A percentile compares a stretch with the other conserved stretches of the same genome.
phyloP scores from a whole-genome alignment of 2,888 invertebrate species.

The Calephelis perditalis region DNA sequence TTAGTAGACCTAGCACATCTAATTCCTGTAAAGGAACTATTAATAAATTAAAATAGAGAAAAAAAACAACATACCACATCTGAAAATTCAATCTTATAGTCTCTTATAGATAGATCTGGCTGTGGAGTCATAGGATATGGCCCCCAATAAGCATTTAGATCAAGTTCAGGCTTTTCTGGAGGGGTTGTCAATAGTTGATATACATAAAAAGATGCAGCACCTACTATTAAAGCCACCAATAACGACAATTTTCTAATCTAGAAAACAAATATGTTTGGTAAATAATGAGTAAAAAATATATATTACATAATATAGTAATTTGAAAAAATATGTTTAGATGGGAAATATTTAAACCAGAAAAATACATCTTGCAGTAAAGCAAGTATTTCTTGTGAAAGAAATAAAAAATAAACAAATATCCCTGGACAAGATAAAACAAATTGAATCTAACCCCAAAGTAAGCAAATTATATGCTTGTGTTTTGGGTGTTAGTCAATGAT shows the following conservation, averaged over 20 bases:
- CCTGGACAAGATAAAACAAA: no score
- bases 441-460: no score
- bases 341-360: no score
- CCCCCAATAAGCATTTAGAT: slow-evolving; percentile 79
- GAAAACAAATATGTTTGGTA: slow-evolving; percentile 18
- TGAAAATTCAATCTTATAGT: slow-evolving; percentile 79
- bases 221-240: slow-evolving; percentile 28
- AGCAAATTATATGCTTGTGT: no score
- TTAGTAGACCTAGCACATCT: no score
- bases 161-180: slow-evolving; percentile 42
- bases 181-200: slow-evolving; percentile 32
- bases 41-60: slow-evolving; percentile 5
- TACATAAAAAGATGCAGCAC: slow-evolving; percentile 34
- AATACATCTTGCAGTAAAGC: no score
- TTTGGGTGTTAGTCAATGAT: no score
- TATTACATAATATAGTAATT: no score
- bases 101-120: slow-evolving; percentile 73
- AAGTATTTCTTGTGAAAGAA: no score
- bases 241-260: slow-evolving; percentile 36
- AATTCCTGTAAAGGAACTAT: no score
- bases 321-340: no score
- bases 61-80: slow-evolving; percentile 72
- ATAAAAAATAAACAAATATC: no score
- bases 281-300: background rate
- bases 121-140: slow-evolving; percentile 56